Base-by-base conservation (phyloP, 1,140 invertebrate species). In the Pararge aegeria region DNA sequence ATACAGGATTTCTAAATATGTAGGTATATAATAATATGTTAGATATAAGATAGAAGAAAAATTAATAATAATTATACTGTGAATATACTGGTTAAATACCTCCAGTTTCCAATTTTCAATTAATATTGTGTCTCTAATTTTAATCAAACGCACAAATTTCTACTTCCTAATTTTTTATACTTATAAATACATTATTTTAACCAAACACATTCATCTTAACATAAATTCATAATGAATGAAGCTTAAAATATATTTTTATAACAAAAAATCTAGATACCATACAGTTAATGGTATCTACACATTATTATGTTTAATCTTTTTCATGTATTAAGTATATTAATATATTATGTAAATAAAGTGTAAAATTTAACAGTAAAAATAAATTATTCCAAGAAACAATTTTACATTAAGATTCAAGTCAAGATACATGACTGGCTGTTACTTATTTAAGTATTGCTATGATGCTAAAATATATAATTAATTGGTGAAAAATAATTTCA, bases 151-250 rank as follows among this genome's bases (percentile, higher is more conserved):
- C 52, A 52, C 55, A 53, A 63, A 52, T 46, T 37, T 27, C 59
- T 61, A 61, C 59, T 20, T 16, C 12, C 34, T 51, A 51, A 12
- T 51, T 51, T 16, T 61, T 55, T 61, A 55, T 61, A 61, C 46
- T 61, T 61, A 61, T 20, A 40, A 44, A 55, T 61, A 61, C 42
- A 54, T 54, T 42, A 54, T 52, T 59, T 38, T 27, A 61, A 54
- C 40, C 51, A 61, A 61, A 53, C 24, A 46, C 46, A 12, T 48
- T 2, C 21, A 49, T 29, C 44, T 55, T 37, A 61, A 61, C 19
- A 34, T 55, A 61, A 42, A 48, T 48, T 55, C 49, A 49, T 59
- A 52, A 61, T 61, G 58, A 61, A 48, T 38, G 24, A 27, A 54
- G 51, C 13, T 40, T 38, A 54, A 24, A 54, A 37, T 4, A n/a